Percentiles rank a stretch among this genome's conserved stretches.
These are phyloP conservation scores for Cecropterus lyciades DNA, from an alignment of 1,140 invertebrate species.

Conservation along the genomic window DNA sequence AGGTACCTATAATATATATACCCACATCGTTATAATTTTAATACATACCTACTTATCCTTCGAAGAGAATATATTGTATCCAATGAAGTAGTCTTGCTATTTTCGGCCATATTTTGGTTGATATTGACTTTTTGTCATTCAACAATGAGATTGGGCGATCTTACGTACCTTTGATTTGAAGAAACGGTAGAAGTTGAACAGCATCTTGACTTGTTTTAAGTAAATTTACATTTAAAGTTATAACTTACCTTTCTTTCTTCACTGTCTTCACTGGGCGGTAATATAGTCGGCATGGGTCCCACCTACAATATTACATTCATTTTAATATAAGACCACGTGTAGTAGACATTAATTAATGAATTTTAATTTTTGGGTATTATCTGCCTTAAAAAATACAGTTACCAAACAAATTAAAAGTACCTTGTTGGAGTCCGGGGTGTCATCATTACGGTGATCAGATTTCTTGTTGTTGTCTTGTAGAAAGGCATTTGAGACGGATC, in stretches of 20 bases:
- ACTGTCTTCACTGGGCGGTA: conserved; percentile 54
- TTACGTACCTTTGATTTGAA: neutral
- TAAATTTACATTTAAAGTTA: neutral
- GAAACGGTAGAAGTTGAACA: neutral
- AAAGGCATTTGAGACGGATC: conserved; percentile 75
- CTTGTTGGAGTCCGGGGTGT: conserved; percentile 72
- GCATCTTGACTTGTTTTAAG: neutral
- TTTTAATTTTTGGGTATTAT: too few relatives aligned
- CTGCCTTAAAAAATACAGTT: too few relatives aligned
- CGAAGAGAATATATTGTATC: too few relatives aligned
- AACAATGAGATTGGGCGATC: too few relatives aligned
- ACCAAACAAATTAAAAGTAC: conserved; percentile 38
- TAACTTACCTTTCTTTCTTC: conserved; percentile 67
- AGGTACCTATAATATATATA: too few relatives aligned
- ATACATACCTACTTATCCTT: too few relatives aligned
- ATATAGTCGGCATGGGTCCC: conserved; percentile 50
- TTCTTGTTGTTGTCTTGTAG: conserved; percentile 74
- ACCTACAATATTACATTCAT: conserved; percentile 44
- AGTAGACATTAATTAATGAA: too few relatives aligned
- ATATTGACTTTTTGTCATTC: too few relatives aligned
- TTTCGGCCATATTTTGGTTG: too few relatives aligned
- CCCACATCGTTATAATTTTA: too few relatives aligned
- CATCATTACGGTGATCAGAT: conserved; percentile 66
- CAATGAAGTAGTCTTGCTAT: too few relatives aligned
- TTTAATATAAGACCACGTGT: neutral